phyloP scores from a whole-genome alignment of 1,140 invertebrate genomes.

The Reticulitermes speratus region DNA sequence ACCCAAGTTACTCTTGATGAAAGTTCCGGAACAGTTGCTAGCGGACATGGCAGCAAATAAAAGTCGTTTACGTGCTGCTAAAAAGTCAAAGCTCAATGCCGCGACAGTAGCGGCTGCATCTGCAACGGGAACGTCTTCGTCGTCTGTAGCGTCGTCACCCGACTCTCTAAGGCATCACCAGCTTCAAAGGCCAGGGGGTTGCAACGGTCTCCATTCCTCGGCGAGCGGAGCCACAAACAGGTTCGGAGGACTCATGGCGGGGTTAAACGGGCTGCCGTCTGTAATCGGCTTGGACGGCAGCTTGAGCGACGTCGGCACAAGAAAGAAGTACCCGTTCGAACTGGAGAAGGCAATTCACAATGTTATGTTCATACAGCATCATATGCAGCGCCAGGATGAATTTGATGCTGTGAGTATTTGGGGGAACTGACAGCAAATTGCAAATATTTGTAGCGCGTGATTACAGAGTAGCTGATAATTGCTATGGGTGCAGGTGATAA shows the following conservation, averaged over 20 bases:
- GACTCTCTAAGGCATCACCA: conserved; percentile 65
- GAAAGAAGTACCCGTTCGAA: conserved; percentile 87
- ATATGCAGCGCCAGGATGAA: conserved; percentile 89
- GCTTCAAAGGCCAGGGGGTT: conserved; percentile 54
- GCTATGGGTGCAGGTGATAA: too few species aligned
- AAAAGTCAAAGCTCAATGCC: conserved; percentile 65
- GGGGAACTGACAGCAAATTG: too few species aligned
- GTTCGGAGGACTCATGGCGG: conserved; percentile 68
- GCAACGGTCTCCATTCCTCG: conserved; percentile 70
- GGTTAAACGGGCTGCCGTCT: conserved; percentile 68
- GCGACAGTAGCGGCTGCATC: conserved; percentile 57
- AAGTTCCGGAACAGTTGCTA: conserved; percentile 74
- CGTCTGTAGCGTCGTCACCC: conserved; percentile 69
- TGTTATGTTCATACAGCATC: conserved; percentile 93
- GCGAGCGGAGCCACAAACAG: conserved; percentile 65
- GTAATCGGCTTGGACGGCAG: conserved; percentile 79
- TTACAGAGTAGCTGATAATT: too few species aligned
- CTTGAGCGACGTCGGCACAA: conserved; percentile 71
- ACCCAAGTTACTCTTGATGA: conserved; percentile 81
- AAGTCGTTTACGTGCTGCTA: conserved; percentile 57
- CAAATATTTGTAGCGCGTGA: too few species aligned
- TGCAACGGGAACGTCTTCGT: conserved; percentile 58
- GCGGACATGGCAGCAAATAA: conserved; percentile 77
- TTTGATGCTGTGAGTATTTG: conserved; percentile 78
- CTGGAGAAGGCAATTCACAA: conserved; percentile 91